These are phyloP conservation scores for Bufotes viridis DNA, from an alignment of 2,797 vertebrate genomes.

Conservation along the genomic window DNA sequence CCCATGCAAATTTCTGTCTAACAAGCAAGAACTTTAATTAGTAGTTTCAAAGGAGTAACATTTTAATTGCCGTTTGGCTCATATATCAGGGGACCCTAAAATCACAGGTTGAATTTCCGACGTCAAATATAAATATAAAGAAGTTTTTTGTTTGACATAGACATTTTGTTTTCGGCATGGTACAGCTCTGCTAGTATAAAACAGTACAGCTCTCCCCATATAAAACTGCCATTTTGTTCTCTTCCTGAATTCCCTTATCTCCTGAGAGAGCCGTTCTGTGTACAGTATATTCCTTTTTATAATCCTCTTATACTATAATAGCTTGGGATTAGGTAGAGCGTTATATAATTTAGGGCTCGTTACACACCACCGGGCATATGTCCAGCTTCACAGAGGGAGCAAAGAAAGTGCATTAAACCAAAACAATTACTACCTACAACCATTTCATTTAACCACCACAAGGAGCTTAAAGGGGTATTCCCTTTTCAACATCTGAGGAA, in stretches of 20 bases:
- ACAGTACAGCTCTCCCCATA: neutral
- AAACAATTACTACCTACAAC: neutral
- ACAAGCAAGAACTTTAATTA: neutral
- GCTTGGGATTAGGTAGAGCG: neutral
- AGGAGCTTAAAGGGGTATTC: neutral
- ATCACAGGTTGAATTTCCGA: neutral
- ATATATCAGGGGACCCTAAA: neutral
- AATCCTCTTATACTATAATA: constrained; percentile 16
- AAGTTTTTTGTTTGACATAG: neutral
- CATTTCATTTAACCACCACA: neutral
- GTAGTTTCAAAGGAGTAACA: neutral
- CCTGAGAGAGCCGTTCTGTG: neutral
- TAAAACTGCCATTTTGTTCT: constrained; percentile 9
- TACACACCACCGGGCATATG: neutral
- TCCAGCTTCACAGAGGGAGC: neutral
- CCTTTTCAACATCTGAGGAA: too few relatives aligned
- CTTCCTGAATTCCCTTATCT: constrained; percentile 6
- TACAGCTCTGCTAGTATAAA: neutral
- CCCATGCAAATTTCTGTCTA: neutral
- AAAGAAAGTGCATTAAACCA: neutral
- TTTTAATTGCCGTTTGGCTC: constrained; percentile 17
- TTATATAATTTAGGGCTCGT: neutral
- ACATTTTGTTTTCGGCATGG: neutral
- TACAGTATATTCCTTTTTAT: constrained; percentile 17
- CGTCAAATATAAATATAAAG: neutral